phyloP scores from a whole-genome alignment of 2,797 vertebrate species.

The Cossypha caffra region DNA sequence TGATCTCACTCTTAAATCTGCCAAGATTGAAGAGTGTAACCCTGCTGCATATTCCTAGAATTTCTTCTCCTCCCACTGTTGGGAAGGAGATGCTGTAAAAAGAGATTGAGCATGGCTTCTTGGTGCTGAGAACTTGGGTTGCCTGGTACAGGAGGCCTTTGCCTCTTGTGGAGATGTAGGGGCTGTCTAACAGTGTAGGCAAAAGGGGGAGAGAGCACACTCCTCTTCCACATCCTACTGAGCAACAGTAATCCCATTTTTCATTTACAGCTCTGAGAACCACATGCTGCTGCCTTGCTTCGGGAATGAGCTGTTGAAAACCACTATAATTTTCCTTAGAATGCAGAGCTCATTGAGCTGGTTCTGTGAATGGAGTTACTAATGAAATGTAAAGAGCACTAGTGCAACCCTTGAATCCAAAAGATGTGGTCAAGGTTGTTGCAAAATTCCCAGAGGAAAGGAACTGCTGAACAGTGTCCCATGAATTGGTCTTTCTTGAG shows the following conservation, averaged over 20 bases:
- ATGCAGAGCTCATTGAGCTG: neutral
- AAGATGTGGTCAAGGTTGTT: neutral
- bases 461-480: neutral
- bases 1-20: neutral
- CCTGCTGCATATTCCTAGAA: neutral
- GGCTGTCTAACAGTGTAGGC: neutral
- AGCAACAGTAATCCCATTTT: neutral
- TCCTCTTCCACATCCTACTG: neutral
- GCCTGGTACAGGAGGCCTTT: neutral
- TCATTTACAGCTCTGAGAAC: neutral
- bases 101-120: neutral
- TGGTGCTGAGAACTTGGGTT: neutral
- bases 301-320: neutral
- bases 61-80: neutral
- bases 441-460: neutral
- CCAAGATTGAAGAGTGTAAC: neutral
- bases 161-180: neutral
- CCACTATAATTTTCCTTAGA: accelerated
- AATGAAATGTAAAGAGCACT: neutral
- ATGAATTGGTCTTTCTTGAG: neutral
- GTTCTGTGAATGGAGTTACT: neutral
- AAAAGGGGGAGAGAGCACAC: neutral
- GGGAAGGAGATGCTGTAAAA: neutral
- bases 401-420: neutral
- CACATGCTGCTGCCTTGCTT: neutral